These are phyloP conservation scores for Cheilosia vernalis DNA, from an alignment of 2,888 invertebrate species.

Conservation along the genomic window DNA sequence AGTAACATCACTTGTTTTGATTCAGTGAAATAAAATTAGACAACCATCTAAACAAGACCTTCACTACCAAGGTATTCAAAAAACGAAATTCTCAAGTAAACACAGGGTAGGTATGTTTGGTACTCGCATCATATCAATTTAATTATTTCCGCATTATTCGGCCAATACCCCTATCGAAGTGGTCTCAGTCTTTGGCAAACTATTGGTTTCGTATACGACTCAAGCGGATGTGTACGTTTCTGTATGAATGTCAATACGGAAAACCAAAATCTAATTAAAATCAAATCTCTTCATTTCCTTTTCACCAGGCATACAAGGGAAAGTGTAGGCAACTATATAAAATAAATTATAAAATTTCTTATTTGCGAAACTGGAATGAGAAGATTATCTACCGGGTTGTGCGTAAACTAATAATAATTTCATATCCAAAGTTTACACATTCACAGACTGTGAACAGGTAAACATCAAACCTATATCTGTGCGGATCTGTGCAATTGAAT, in stretches of 20 bases:
- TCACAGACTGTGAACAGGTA: slow-evolving; percentile 54
- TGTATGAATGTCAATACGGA: neutral
- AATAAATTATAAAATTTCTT: slow-evolving; percentile 41
- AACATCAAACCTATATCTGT: slow-evolving; percentile 29
- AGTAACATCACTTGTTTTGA: no score
- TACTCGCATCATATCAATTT: no score
- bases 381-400: slow-evolving; percentile 17
- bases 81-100: no score
- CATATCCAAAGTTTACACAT: slow-evolving; percentile 51
- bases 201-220: no score
- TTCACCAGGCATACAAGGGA: neutral
- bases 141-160: no score
- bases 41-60: no score
- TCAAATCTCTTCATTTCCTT: slow-evolving; percentile 11
- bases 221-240: no score
- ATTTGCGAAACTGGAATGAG: slow-evolving; percentile 42
- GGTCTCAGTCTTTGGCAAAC: no score
- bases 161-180: no score
- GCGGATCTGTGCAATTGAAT: slow-evolving; percentile 38
- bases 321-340: neutral
- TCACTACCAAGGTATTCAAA: no score
- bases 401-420: slow-evolving; percentile 68
- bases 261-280: slow-evolving; percentile 40
- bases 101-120: no score
- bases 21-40: no score